Evolutionary conservation across 2,888 invertebrate genomes (phyloP).

Genomic region (Hartigia nigra): DNA sequence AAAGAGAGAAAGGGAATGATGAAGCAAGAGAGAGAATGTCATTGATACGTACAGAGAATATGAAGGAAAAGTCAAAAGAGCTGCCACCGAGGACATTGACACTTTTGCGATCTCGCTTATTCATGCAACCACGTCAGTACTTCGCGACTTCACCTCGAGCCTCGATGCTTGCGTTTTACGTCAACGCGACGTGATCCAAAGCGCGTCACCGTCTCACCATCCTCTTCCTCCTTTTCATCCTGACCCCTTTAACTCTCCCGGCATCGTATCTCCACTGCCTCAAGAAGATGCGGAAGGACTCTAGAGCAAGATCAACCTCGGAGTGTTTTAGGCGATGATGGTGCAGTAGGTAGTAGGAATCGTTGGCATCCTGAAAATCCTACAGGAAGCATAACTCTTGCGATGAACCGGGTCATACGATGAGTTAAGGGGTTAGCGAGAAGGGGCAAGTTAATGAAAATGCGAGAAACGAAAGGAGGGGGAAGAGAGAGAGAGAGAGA

Average conservation of each 20-base stretch:
- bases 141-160: not conserved
- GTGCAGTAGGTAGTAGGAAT: not conserved
- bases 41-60: not conserved
- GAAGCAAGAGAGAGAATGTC: not conserved
- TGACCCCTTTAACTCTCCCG: not conserved
- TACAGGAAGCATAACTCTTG: not conserved
- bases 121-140: not conserved
- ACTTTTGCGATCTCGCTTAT: not conserved
- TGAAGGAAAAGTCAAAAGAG: not conserved
- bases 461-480: conserved; percentile 16
- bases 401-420: not conserved
- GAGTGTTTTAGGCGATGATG: not conserved
- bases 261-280: not conserved
- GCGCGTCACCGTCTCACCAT: not conserved
- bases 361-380: not conserved
- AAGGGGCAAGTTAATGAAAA: conserved; percentile 5
- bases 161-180: not conserved
- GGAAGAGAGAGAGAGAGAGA: conserved; percentile 12
- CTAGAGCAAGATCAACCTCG: not conserved
- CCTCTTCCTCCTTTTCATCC: not conserved
- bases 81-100: not conserved
- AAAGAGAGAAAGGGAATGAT: not conserved
- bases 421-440: not conserved
- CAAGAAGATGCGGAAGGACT: not conserved
- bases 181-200: not conserved